A percentile compares a stretch with the other conserved stretches of the same genome.
Conservation (phyloP, 2,888 invertebrate genomes). For the Nomada goodeniana region DNA sequence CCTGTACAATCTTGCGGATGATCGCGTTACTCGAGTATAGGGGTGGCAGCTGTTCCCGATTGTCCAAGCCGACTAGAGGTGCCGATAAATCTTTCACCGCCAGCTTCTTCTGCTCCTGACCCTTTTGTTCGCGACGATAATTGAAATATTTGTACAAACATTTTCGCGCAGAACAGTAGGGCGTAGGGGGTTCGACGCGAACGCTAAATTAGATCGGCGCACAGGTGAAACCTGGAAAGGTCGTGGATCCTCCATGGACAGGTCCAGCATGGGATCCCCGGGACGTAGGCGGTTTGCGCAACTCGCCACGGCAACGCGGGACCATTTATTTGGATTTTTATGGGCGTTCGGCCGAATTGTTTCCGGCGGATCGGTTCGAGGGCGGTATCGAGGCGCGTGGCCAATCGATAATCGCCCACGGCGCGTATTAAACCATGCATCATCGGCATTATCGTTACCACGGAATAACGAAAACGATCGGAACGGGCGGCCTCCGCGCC, state of each 20-base stretch:
- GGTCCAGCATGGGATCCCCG: conserved; percentile 9
- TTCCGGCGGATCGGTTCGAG: conserved; percentile 59
- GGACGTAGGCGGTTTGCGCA: conserved; percentile 57
- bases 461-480: conserved; percentile 57
- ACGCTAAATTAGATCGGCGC: conserved; percentile 42
- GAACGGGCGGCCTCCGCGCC: conserved; percentile 28
- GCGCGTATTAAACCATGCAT: conserved; percentile 69
- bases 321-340: conserved; percentile 59
- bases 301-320: conserved; percentile 12
- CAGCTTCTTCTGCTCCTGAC: background rate
- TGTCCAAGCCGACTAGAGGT: conserved; percentile 8
- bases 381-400: conserved; percentile 76
- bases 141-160: conserved; percentile 9
- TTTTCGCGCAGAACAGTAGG: background rate
- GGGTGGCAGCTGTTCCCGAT: conserved; percentile 58
- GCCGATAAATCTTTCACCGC: background rate
- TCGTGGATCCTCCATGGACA: conserved; percentile 45
- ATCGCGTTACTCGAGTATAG: conserved; percentile 53
- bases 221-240: conserved; percentile 63
- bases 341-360: conserved; percentile 64
- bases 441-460: conserved; percentile 77
- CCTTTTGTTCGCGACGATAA: background rate
- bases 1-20: conserved; percentile 37
- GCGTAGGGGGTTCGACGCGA: conserved; percentile 42
- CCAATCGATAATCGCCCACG: conserved; percentile 79